A percentile compares a stretch with the other conserved stretches of the same genome.
These are phyloP conservation scores for Drosophila mayri DNA, from an alignment of 1,140 invertebrate genomes.

Conservation along the genomic window DNA sequence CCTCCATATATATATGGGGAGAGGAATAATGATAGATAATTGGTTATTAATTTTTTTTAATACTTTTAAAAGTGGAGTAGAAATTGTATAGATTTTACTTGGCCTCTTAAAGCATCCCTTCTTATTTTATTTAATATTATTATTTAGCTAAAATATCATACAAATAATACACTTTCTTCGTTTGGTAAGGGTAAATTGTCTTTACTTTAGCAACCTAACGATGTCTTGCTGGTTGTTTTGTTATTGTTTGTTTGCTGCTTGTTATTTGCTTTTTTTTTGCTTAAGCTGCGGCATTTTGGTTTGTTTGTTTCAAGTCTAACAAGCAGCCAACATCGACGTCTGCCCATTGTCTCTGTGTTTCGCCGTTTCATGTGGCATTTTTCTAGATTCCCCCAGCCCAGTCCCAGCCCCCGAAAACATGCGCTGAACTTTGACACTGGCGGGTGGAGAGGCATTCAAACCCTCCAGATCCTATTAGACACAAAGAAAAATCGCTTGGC, in stretches of 20 bases:
- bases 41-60: background rate
- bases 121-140: background rate
- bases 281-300: slow-evolving; percentile 67
- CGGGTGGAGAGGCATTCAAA: slow-evolving; percentile 4
- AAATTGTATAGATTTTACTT: background rate
- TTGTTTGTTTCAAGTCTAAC: slow-evolving; percentile 76
- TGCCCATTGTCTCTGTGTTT: slow-evolving; percentile 68
- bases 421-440: slow-evolving; percentile 76
- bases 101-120: fast-evolving
- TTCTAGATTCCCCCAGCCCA: slow-evolving; percentile 76
- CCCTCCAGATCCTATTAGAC: slow-evolving; percentile 13
- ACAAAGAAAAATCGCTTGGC: background rate
- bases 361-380: slow-evolving; percentile 60
- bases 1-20: no score
- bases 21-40: no score
- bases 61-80: background rate
- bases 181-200: slow-evolving; percentile 34
- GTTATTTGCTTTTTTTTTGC: slow-evolving; percentile 42
- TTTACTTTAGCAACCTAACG: slow-evolving; percentile 33
- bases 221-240: slow-evolving; percentile 34
- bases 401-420: slow-evolving; percentile 60
- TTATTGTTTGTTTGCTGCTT: slow-evolving; percentile 50
- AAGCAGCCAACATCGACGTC: slow-evolving; percentile 71
- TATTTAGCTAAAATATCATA: background rate
- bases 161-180: slow-evolving; percentile 1